These are phyloP conservation scores for Microchrysa polita DNA, from an alignment of 2,888 invertebrate species.

Conservation along the genomic window DNA sequence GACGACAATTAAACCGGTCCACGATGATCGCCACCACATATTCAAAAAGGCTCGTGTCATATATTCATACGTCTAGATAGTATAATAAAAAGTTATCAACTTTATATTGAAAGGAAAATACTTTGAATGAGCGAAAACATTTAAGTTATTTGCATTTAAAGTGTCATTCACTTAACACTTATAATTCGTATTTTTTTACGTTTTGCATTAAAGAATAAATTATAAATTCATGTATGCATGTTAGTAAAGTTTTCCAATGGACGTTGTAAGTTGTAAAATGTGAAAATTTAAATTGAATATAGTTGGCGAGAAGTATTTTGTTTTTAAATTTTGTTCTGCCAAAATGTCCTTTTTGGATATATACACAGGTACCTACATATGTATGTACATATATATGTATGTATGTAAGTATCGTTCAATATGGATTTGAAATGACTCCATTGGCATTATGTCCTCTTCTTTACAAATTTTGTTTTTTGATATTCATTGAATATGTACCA, in stretches of 20 bases:
- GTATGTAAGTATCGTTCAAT: too few species aligned
- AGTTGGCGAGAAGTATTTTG: too few species aligned
- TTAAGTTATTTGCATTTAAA: slow-evolving; percentile 29
- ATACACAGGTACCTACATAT: too few species aligned
- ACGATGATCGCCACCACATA: neutral
- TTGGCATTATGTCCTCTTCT: too few species aligned
- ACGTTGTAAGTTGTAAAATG: too few species aligned
- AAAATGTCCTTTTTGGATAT: too few species aligned
- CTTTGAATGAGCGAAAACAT: slow-evolving; percentile 16
- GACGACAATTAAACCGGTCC: slow-evolving; percentile 40
- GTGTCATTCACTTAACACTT: slow-evolving; percentile 27
- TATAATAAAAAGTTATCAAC: slow-evolving; percentile 39
- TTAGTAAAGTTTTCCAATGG: slow-evolving; percentile 22
- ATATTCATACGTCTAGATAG: slow-evolving; percentile 40
- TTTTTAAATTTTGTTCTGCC: too few species aligned
- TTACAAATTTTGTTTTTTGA: too few species aligned
- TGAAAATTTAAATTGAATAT: neutral
- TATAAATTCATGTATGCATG: neutral
- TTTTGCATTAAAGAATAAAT: neutral
- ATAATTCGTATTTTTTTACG: too few species aligned
- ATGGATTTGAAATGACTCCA: too few species aligned
- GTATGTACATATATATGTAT: too few species aligned
- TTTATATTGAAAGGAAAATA: slow-evolving; percentile 12
- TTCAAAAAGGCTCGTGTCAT: slow-evolving; percentile 40
- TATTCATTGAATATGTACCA: too few species aligned